These are phyloP conservation scores for Thumatha senex DNA, from an alignment of 2,888 invertebrate genomes.

Conservation along the genomic window DNA sequence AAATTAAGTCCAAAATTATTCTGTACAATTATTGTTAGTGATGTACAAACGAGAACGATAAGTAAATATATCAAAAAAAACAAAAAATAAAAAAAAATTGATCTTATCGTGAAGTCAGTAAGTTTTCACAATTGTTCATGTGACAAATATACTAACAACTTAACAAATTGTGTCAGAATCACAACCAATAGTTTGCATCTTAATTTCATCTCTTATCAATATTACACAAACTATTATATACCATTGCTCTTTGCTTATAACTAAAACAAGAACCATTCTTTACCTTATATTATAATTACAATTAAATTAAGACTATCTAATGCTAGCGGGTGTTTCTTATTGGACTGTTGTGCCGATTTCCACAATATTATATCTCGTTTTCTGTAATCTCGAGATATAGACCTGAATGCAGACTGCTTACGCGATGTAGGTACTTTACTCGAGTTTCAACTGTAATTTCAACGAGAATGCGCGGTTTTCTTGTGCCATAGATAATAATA, in stretches of 20 bases:
- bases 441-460: slow-evolving; percentile 6
- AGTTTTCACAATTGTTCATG: slow-evolving; percentile 65
- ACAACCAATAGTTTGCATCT: slow-evolving; percentile 84
- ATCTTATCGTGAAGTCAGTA: slow-evolving; percentile 71
- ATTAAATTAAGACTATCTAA: slow-evolving; percentile 81
- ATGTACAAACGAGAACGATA: slow-evolving; percentile 82
- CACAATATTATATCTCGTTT: slow-evolving; percentile 55
- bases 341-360: slow-evolving; percentile 71
- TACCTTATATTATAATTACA: slow-evolving; percentile 80
- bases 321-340: slow-evolving; percentile 77
- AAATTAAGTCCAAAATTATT: slow-evolving; percentile 83
- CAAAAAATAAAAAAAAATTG: slow-evolving; percentile 65
- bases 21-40: slow-evolving; percentile 84
- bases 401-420: slow-evolving; percentile 45
- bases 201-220: slow-evolving; percentile 80
- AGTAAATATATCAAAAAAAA: slow-evolving; percentile 74
- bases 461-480: slow-evolving; percentile 14
- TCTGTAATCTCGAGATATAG: slow-evolving; percentile 56
- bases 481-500: slow-evolving; percentile 20
- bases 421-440: slow-evolving; percentile 9
- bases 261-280: slow-evolving; percentile 83
- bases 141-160: slow-evolving; percentile 78
- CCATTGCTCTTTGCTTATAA: slow-evolving; percentile 81
- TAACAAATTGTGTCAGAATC: slow-evolving; percentile 83
- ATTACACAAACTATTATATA: slow-evolving; percentile 83